Conservation (phyloP, 2,797 vertebrate genomes). For the Anguilla anguilla region DNA sequence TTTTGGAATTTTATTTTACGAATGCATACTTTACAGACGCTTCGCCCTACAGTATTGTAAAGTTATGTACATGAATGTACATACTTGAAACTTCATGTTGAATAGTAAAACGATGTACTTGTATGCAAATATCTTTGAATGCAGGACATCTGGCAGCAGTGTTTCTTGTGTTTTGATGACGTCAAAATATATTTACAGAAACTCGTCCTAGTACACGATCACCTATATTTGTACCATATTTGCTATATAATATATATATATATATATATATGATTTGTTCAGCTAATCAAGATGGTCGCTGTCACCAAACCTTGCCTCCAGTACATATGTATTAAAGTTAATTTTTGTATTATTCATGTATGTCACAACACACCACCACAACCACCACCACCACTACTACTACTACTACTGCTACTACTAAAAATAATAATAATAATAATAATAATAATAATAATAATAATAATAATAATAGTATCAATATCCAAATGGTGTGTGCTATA, state of each 20-base stretch:
- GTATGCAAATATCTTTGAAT: background rate
- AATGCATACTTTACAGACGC: background rate
- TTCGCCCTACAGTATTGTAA: background rate
- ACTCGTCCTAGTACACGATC: background rate
- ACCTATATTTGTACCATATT: background rate
- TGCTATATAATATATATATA: no score
- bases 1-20: background rate
- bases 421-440: background rate
- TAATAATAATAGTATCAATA: background rate
- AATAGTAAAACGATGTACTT: background rate
- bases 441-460: slow-evolving; percentile 8
- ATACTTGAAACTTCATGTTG: background rate
- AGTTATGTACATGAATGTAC: background rate
- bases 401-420: background rate
- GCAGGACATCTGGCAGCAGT: background rate
- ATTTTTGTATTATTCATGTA: background rate
- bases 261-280: background rate
- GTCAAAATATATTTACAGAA: background rate
- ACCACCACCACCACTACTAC: background rate
- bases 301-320: background rate
- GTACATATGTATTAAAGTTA: background rate
- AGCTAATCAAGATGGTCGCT: background rate
- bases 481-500: background rate
- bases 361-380: background rate
- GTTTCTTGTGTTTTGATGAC: background rate